Percentiles rank a stretch among this genome's conserved stretches.
These are phyloP conservation scores for Manis pentadactyla DNA, from an alignment of 2,797 vertebrate genomes.

Conservation along the genomic window DNA sequence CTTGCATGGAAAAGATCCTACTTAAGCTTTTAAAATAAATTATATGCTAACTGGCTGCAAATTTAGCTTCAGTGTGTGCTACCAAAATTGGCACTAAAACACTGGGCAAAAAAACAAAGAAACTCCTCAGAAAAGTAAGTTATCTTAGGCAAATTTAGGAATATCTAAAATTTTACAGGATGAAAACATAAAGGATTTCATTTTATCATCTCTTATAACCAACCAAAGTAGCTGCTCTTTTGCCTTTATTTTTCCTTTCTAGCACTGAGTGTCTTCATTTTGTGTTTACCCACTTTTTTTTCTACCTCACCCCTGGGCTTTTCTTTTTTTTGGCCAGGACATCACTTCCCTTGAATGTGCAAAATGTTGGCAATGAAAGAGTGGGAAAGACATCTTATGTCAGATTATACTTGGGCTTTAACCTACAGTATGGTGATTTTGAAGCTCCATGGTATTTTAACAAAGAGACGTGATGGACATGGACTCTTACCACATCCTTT, in stretches of 20 bases:
- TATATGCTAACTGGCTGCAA: slow-evolving; percentile 67
- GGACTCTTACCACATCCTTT: neutral
- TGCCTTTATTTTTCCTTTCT: neutral
- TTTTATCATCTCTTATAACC: neutral
- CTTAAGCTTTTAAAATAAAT: slow-evolving; percentile 76
- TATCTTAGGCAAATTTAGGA: slow-evolving; percentile 59
- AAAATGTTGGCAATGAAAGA: neutral
- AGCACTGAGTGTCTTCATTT: neutral
- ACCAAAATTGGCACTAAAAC: slow-evolving; percentile 67
- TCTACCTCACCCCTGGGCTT: neutral
- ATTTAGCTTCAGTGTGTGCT: slow-evolving; percentile 73
- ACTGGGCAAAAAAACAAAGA: slow-evolving; percentile 47
- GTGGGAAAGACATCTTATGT: neutral
- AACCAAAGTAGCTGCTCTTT: neutral
- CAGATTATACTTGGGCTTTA: neutral
- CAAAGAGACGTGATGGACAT: neutral
- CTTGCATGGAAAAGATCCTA: slow-evolving; percentile 59
- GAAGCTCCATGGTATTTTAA: neutral
- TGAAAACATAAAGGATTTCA: neutral
- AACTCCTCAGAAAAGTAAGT: slow-evolving; percentile 45
- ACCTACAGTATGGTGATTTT: neutral
- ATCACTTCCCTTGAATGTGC: neutral
- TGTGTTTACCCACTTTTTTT: neutral
- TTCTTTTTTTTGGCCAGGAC: neutral
- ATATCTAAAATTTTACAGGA: slow-evolving; percentile 51